Percentiles rank a stretch among this genome's conserved stretches.
Evolutionary conservation across 2,113 vertebrate genomes (phyloP).

Genomic region (Synchiropus splendidus): DNA sequence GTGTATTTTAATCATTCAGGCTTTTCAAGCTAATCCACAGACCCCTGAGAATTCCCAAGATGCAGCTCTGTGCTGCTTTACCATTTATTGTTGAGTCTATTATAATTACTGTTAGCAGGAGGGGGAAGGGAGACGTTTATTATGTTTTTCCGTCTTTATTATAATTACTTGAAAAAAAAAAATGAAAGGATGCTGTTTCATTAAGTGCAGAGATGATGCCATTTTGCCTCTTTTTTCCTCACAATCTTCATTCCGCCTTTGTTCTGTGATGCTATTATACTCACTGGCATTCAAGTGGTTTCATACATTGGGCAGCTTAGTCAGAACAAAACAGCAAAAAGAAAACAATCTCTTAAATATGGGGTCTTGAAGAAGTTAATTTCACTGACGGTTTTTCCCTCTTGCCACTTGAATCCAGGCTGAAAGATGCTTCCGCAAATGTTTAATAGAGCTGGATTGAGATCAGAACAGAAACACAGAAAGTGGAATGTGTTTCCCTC

Average conservation of each 20-base stretch:
- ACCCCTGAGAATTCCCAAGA: conserved; percentile 99
- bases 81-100: conserved; percentile 99
- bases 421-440: conserved; percentile 48
- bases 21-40: conserved; percentile 99
- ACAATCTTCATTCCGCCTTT: conserved; percentile 64
- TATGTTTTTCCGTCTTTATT: conserved; percentile 99
- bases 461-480: conserved; percentile 62
- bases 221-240: conserved; percentile 64
- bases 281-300: conserved; percentile 61
- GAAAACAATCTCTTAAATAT: conserved; percentile 60
- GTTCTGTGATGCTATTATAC: conserved; percentile 64
- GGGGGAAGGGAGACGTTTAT: conserved; percentile 99
- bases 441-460: conserved; percentile 64
- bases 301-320: conserved; percentile 65
- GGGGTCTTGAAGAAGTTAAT: conserved; percentile 63
- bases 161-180: conserved; percentile 95
- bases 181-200: conserved; percentile 98
- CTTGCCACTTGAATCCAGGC: conserved; percentile 39
- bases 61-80: conserved; percentile 99
- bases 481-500: conserved; percentile 60
- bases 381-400: conserved; percentile 46
- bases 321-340: conserved; percentile 58
- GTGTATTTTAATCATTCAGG: conserved; percentile 99
- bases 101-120: conserved; percentile 99
- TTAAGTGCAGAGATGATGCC: conserved; percentile 92